Conservation (phyloP, 1,140 invertebrate species). For the Centruroides sculpturatus region DNA sequence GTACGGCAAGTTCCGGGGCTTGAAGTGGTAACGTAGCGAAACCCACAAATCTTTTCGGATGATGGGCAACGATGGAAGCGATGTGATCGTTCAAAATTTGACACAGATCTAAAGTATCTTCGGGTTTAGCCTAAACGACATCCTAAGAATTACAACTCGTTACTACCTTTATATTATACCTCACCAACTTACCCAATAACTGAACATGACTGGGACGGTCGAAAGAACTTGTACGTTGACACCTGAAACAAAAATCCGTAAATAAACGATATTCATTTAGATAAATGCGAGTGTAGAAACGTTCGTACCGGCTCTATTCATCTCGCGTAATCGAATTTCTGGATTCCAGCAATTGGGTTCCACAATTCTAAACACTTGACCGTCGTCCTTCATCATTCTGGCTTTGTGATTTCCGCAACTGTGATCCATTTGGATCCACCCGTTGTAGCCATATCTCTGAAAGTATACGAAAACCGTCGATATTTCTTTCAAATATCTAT, state of each 20-base stretch:
- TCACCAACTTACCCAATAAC: conserved; percentile 38
- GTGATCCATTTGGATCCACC: conserved; percentile 39
- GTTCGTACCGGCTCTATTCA: conserved; percentile 32
- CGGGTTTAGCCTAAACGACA: conserved; percentile 36
- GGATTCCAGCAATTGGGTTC: conserved; percentile 41
- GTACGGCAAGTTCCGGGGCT: conserved; percentile 35
- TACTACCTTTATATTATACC: too few relatives aligned
- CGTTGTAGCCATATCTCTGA: conserved; percentile 43
- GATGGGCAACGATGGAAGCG: conserved; percentile 29
- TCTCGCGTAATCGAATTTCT: conserved; percentile 31
- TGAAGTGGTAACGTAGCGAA: conserved; percentile 45
- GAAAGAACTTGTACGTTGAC: conserved; percentile 43
- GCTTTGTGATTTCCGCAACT: conserved; percentile 25
- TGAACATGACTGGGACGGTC: conserved; percentile 51
- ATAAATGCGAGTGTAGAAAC: background rate
- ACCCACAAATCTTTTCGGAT: conserved; percentile 38
- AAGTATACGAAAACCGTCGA: background rate
- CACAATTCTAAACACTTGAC: conserved; percentile 39
- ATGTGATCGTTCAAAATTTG: conserved; percentile 41
- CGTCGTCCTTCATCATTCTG: conserved; percentile 40
- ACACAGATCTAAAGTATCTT: conserved; percentile 37
- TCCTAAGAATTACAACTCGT: too few relatives aligned
- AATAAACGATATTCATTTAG: background rate
- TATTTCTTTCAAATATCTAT: too few relatives aligned
- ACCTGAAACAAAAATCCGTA: conserved; percentile 21